A percentile compares a stretch with the other conserved stretches of the same genome.
Conservation (phyloP, 2,888 invertebrate species). For the Cancer borealis region DNA sequence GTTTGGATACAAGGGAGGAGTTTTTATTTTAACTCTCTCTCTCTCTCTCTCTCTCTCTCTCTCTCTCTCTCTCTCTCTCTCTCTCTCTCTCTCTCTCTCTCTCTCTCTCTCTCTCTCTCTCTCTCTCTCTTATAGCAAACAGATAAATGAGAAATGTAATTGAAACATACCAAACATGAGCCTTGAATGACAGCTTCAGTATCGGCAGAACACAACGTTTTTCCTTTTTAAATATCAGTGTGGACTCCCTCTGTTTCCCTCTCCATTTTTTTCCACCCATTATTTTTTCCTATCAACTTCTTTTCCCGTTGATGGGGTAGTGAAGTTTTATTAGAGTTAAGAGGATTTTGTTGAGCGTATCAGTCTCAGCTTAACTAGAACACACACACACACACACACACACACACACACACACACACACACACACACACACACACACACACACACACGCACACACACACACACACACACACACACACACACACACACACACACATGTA, state of each 20-base stretch:
- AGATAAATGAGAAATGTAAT: not conserved
- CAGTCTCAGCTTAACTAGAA: not conserved
- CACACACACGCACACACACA: constrained; percentile 33
- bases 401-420: not conserved
- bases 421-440: not conserved
- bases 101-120: constrained; percentile 20
- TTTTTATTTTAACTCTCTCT: too few relatives aligned
- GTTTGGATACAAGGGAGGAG: not conserved
- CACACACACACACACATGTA: not conserved
- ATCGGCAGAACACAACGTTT: not conserved
- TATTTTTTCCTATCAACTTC: constrained; percentile 1
- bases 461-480: constrained; percentile 40
- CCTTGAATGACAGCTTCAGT: not conserved
- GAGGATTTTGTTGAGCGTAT: not conserved
- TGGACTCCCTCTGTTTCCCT: not conserved
- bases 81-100: constrained; percentile 16
- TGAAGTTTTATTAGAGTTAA: constrained; percentile 28
- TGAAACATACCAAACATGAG: not conserved
- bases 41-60: constrained; percentile 20
- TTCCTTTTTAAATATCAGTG: not conserved
- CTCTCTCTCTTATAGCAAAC: not conserved
- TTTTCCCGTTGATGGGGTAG: not conserved
- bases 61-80: constrained; percentile 18
- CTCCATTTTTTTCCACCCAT: not conserved
- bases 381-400: not conserved